phyloP scores from a whole-genome alignment of 2,797 vertebrate species.

The Catostomus latipinnis region DNA sequence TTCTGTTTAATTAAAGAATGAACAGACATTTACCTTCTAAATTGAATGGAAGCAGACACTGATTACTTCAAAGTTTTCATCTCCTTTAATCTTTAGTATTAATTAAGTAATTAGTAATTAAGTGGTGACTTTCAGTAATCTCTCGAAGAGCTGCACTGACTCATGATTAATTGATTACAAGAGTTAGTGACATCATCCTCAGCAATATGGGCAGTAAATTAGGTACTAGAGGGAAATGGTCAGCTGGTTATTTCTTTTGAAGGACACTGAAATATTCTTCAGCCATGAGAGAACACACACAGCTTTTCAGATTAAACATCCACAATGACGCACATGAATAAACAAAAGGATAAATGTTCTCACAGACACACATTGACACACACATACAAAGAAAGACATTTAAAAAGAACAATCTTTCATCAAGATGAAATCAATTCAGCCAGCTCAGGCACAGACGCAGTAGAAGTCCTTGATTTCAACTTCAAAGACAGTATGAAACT shows the following conservation, averaged over 20 bases:
- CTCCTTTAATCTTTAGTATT: too few relatives aligned
- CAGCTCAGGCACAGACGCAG: background rate
- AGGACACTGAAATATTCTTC: constrained; percentile 16
- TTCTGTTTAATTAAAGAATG: too few relatives aligned
- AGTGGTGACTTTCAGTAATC: constrained; percentile 20
- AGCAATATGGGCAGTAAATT: background rate
- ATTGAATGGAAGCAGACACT: too few relatives aligned
- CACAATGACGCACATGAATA: constrained; percentile 22
- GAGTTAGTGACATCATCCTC: constrained; percentile 13
- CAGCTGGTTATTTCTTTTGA: background rate
- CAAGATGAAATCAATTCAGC: constrained; percentile 30
- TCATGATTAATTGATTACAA: constrained; percentile 17
- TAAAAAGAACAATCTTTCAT: constrained; percentile 31
- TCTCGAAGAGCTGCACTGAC: constrained; percentile 6
- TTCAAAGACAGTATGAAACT: constrained; percentile 30
- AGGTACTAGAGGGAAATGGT: constrained; percentile 7
- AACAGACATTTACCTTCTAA: background rate
- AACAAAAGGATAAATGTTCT: constrained; percentile 26
- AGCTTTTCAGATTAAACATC: constrained; percentile 31
- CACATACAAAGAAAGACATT: background rate
- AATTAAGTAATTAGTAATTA: constrained; percentile 10
- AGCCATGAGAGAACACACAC: background rate
- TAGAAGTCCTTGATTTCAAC: constrained; percentile 35
- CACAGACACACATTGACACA: constrained; percentile 8
- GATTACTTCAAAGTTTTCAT: too few relatives aligned